Conservation (phyloP, 2,797 vertebrate genomes). For the Spondyliosoma cantharus region DNA sequence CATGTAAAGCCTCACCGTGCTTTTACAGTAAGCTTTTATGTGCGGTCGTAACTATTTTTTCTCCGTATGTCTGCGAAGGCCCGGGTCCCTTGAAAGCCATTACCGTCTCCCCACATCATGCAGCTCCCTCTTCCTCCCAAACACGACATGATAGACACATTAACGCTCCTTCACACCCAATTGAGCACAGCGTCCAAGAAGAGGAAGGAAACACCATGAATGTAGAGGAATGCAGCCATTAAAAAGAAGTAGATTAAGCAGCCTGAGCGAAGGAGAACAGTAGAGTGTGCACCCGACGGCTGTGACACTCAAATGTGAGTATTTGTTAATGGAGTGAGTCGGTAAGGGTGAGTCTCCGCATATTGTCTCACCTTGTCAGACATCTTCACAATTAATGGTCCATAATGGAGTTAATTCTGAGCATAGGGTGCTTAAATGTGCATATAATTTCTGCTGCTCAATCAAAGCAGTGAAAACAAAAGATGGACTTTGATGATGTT, state of each 20-base stretch:
- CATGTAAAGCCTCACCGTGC: slow-evolving; percentile 11
- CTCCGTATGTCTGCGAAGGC: slow-evolving; percentile 42
- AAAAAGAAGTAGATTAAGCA: slow-evolving; percentile 47
- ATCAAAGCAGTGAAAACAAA: no score
- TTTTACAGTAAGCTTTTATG: slow-evolving; percentile 68
- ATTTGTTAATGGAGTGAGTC: slow-evolving; percentile 50
- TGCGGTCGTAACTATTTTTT: slow-evolving; percentile 65
- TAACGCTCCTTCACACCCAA: slow-evolving; percentile 82
- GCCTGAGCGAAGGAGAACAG: slow-evolving; percentile 39
- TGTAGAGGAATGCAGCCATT: slow-evolving; percentile 64
- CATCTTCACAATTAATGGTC: not conserved
- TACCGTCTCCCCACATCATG: slow-evolving; percentile 66
- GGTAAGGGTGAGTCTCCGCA: slow-evolving; percentile 17
- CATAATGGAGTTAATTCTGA: not conserved
- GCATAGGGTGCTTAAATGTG: not conserved
- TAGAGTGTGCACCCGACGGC: slow-evolving; percentile 21
- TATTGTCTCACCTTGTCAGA: slow-evolving; percentile 11
- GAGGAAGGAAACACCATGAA: slow-evolving; percentile 53
- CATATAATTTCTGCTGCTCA: no score
- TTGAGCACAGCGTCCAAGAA: slow-evolving; percentile 67
- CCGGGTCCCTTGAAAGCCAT: slow-evolving; percentile 75
- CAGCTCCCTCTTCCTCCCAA: slow-evolving; percentile 68
- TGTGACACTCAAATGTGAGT: slow-evolving; percentile 45
- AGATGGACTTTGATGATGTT: no score
- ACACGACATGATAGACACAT: slow-evolving; percentile 77